Evolutionary conservation across 2,888 invertebrate species (phyloP), one percentile per base, ranked within the genome.

Genomic region (Bimastos eiseni): DNA sequence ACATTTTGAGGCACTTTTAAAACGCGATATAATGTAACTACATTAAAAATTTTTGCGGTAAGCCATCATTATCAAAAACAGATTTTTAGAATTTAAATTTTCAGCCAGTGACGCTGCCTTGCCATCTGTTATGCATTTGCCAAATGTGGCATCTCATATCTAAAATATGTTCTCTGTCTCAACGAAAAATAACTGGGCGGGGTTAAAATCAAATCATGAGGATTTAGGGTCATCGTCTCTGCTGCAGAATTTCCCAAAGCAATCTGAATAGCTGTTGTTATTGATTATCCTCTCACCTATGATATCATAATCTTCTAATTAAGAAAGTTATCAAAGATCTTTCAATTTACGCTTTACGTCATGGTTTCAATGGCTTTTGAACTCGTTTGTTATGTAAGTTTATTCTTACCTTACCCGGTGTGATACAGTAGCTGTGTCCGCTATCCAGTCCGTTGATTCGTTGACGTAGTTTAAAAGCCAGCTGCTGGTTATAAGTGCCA

Each of bases 151-250:
- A 70, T 70, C 70, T 70, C 70, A 5, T 5, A 24, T 0, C 30
- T n/a, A 70, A 70, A 17, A 70, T 70, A 70, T 70, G 11, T 70
- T 70, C 70, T 70, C 30, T n/a, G 70, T 70, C 70, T 70, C 70
- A n/a, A n/a, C 70, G 70, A 70, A n/a, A n/a, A 70, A 70, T n/a
- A n/a, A 70, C 70, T 70, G 30, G n/a, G 70, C 70, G 70, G n/a
- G n/a, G 70, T 70, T 19, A 70, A n/a, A 55, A 6, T 17, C 8
- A 70, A 30, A n/a, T 8, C n/a, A 30, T 6, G 70, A 70, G 6
- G 70, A n/a, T n/a, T 70, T 13, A n/a, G 6, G 30, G 70, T 70
- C n/a, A 70, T 30, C 70, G 70, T 24, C 49, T n/a, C 1, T 70
- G 70, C n/a, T 70, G 70, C 30, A 70, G 6, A 70, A n/a, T n/a